A percentile compares a stretch with the other conserved stretches of the same genome.
Evolutionary conservation across 2,797 vertebrate genomes (phyloP).

Genomic region (Macrochelys suwanniensis): DNA sequence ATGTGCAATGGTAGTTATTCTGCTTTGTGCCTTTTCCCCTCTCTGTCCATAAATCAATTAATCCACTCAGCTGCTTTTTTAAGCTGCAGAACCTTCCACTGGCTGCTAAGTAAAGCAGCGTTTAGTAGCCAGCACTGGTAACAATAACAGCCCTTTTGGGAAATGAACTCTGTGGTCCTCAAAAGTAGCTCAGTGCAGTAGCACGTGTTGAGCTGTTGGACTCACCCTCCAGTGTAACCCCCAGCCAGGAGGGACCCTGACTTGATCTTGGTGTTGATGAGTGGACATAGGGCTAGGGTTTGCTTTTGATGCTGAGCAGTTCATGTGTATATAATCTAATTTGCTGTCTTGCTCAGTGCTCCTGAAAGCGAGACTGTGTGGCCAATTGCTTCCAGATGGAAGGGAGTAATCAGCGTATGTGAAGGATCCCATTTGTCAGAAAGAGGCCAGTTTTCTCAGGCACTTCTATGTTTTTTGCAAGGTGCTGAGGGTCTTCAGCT

Average conservation of each 20-base stretch:
- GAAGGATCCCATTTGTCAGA: background rate
- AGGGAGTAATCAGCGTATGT: background rate
- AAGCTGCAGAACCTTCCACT: too few species aligned
- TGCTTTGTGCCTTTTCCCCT: background rate
- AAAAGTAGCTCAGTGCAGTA: background rate
- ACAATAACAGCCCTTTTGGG: background rate
- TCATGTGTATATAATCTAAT: rapidly evolving
- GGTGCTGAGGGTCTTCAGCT: background rate
- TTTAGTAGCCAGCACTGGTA: background rate
- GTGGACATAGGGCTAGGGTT: background rate
- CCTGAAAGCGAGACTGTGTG: background rate
- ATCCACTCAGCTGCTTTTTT: too few species aligned
- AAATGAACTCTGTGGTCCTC: background rate
- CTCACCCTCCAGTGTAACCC: background rate
- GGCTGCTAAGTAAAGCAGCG: background rate
- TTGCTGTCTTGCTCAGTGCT: background rate
- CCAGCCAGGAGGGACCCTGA: background rate
- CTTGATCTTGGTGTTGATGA: background rate
- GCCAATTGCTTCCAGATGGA: rapidly evolving
- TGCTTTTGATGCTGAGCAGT: background rate
- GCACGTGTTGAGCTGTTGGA: background rate
- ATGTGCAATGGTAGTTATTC: background rate
- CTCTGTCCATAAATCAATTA: background rate
- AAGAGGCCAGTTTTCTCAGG: background rate
- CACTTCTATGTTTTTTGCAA: rapidly evolving